Evolutionary conservation across 1,140 invertebrate genomes (phyloP).

Genomic region (Drosophila subpulchrella): DNA sequence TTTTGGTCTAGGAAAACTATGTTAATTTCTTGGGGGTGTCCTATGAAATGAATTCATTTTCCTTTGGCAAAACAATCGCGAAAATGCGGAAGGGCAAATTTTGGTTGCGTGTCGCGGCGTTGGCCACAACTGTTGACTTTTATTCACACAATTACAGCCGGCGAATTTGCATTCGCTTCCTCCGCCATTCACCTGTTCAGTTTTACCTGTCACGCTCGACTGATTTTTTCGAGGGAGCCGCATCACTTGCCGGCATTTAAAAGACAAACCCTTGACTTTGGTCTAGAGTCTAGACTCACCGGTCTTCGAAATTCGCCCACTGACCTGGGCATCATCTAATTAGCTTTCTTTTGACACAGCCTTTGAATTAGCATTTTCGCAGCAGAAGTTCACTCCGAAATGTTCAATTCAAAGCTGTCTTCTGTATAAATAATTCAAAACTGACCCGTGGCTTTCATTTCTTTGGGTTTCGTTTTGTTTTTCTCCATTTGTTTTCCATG

Average conservation of each 20-base stretch:
- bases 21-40: slow-evolving; percentile 56
- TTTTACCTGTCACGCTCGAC: slow-evolving; percentile 15
- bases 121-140: slow-evolving; percentile 79
- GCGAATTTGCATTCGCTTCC: slow-evolving; percentile 58
- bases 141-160: slow-evolving; percentile 77
- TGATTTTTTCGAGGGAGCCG: slow-evolving; percentile 25
- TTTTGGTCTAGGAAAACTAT: slow-evolving; percentile 56
- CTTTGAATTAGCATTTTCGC: slow-evolving; percentile 64
- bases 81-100: slow-evolving; percentile 30
- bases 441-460: slow-evolving; percentile 62
- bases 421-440: slow-evolving; percentile 78
- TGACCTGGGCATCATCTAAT: slow-evolving; percentile 42
- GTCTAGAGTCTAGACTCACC: slow-evolving; percentile 1
- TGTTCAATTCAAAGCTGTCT: slow-evolving; percentile 20
- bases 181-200: slow-evolving; percentile 13
- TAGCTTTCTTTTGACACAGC: slow-evolving; percentile 71
- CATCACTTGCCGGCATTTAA: slow-evolving; percentile 63
- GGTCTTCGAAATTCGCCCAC: slow-evolving; percentile 17
- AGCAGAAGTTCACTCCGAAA: slow-evolving; percentile 19
- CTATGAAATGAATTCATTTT: slow-evolving; percentile 72
- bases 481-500: slow-evolving; percentile 56
- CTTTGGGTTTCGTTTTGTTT: slow-evolving; percentile 33
- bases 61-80: slow-evolving; percentile 26
- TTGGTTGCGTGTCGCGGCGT: slow-evolving; percentile 61
- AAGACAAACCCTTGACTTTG: slow-evolving; percentile 62